Evolutionary conservation across 2,888 invertebrate genomes (phyloP), one percentile per base, ranked within the genome.

Genomic region (Drosophila helvetica): DNA sequence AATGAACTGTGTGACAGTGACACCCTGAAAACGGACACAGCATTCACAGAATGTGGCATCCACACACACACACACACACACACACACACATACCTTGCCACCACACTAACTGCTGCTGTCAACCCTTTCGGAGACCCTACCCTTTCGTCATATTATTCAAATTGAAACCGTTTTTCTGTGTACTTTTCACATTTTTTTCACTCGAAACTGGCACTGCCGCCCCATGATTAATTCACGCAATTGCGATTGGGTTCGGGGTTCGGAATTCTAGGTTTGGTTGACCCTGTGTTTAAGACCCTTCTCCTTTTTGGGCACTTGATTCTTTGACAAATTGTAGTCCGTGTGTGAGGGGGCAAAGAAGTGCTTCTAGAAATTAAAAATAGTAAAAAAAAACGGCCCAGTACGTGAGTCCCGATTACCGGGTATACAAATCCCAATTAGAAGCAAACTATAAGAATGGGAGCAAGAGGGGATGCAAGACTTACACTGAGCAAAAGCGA

Each of bases 1-100:
- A 86, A 86, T 86, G 89, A 86, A 77, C 72, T 63, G 33, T 42
- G 80, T 89, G 89, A 88, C 88, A 87, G 69, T 75, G 80, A 88
- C 84, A 77, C 76, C 66, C 43, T 51, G 51, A 42, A 56, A 47
- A 25, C 33, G 63, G 59, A 60, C 17, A 47, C 25, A 12, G 38
- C n/a, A n/a, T n/a, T n/a, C 17, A 47, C 25, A 10, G 38, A 54
- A 46, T 38, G 38, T 38, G 38, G 38, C 38, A 15, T 38, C 33
- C 33, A 38, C 47, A 57, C 56, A 19, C 50, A 48, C 27, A 50
- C 22, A 22, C 22, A 22, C 22, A 22, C 22, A 22, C 22, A 22
- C 22, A 22, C 22, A n/a, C n/a, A n/a, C 65, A 57, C 45, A 61
- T 56, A 71, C 55, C 38, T 53, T 47, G 42, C 33, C 12, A 6